Conservation (phyloP, 2,888 invertebrate genomes). For the Ischnura elegans region DNA sequence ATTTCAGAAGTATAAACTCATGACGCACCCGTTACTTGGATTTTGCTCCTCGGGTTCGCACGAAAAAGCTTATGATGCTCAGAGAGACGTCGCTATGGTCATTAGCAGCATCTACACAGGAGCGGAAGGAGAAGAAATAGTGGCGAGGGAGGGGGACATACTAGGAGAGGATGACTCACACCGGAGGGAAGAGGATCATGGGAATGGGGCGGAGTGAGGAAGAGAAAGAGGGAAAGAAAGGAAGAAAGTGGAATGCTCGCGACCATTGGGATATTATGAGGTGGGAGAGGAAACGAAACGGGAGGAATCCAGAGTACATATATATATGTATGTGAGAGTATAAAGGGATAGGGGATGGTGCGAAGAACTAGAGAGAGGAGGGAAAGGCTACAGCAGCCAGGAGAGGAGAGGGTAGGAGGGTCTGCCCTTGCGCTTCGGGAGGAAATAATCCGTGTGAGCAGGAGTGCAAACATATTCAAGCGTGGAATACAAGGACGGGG, state of each 20-base stretch:
- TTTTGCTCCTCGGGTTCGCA: too few relatives aligned
- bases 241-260: neutral
- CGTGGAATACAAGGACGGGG: neutral
- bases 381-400: neutral
- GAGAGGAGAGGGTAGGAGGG: neutral
- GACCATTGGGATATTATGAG: neutral
- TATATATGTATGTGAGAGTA: neutral
- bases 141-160: too few relatives aligned
- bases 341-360: neutral
- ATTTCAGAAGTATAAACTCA: too few relatives aligned
- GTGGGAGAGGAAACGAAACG: neutral
- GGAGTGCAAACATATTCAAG: slow-evolving; percentile 24
- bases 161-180: neutral
- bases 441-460: slow-evolving; percentile 38
- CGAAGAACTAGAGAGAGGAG: neutral
- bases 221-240: neutral
- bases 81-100: too few relatives aligned
- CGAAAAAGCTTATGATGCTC: too few relatives aligned
- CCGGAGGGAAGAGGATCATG: neutral
- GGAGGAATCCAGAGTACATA: neutral
- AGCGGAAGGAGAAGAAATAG: too few relatives aligned
- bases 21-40: too few relatives aligned
- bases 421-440: neutral
- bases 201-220: too few relatives aligned
- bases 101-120: too few relatives aligned